Evolutionary conservation across 1,140 invertebrate species (phyloP), one percentile per base, ranked within the genome.

Genomic region (Telenomus remus): DNA sequence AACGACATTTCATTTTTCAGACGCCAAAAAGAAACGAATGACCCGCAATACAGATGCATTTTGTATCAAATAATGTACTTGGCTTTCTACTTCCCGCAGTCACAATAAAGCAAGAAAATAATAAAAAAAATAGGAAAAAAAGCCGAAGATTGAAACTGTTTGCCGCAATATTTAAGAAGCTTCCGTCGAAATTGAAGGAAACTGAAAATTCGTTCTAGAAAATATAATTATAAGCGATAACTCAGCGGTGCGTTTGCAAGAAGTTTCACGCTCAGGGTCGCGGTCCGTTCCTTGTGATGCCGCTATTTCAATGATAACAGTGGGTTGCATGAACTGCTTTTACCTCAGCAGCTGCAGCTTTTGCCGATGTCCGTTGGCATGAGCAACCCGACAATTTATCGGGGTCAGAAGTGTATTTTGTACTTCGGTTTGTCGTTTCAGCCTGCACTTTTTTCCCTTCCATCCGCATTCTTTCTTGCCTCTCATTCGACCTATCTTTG

Each of bases 311-410:
- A 61, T 61, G 66, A 70, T 61, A 70, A 71, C 68, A 63, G 51
- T 56, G 42, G n/a, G n/a, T n/a, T 46, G 37, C 14, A 54, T 19
- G 42, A 8, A 44, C 49, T 35, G 49, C 51, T 42, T 63, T 56
- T 51, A 51, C 57, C 46, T 57, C 39, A 16, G 10, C 19, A 27
- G 19, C 19, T 61, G 54, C 59, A 63, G 68, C 53, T 71, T 61
- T 63, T 47, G n/a, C 34, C 51, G 43, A 71, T 56, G 59, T 63
- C 39, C 44, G 43, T 8, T 50, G 68, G 59, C 68, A 56, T 51
- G 59, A 61, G 42, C 50, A 70, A 70, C 34, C 66, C 68, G 44
- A 55, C 68, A 71, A 63, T 70, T 70, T 70, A 61, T 39, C 46
- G 57, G 43, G 66, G 57, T 70, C 50, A 70, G 61, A 61, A 60